phyloP scores from a whole-genome alignment of 2,113 vertebrate genomes.

The Cercocebus atys region DNA sequence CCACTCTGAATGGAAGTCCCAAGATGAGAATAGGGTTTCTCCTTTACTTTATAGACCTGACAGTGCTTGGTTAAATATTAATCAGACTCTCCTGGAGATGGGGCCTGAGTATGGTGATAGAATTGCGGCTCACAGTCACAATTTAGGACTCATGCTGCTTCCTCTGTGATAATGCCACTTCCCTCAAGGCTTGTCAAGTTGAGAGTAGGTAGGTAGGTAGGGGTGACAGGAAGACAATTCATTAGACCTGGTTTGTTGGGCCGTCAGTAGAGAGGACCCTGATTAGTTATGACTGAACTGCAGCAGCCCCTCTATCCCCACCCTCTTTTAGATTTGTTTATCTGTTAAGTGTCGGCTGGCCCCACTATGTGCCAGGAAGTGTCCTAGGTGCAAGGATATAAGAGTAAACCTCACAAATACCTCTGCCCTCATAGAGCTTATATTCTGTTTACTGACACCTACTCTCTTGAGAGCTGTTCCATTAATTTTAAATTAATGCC shows the following conservation, averaged over 20 bases:
- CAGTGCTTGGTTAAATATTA: constrained; percentile 42
- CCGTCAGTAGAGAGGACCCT: neutral
- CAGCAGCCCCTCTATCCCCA: neutral
- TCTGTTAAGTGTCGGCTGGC: neutral
- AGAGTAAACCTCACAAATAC: neutral
- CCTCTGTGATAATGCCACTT: neutral
- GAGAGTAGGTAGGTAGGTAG: neutral
- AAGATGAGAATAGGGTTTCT: neutral
- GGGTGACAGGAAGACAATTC: neutral
- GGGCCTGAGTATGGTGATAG: neutral
- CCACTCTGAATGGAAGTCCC: neutral
- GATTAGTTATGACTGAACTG: neutral
- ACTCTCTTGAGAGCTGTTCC: neutral
- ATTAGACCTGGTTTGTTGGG: neutral
- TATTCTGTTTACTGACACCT: neutral
- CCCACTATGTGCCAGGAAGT: neutral
- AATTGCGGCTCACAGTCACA: neutral
- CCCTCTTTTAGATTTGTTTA: neutral
- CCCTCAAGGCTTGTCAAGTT: neutral
- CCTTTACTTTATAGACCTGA: constrained; percentile 10
- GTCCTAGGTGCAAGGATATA: neutral
- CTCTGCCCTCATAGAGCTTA: neutral
- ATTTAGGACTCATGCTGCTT: neutral
- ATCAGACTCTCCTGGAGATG: neutral
- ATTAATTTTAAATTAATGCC: neutral